phyloP scores from a whole-genome alignment of 2,113 vertebrate genomes.

The Furnarius figulus region DNA sequence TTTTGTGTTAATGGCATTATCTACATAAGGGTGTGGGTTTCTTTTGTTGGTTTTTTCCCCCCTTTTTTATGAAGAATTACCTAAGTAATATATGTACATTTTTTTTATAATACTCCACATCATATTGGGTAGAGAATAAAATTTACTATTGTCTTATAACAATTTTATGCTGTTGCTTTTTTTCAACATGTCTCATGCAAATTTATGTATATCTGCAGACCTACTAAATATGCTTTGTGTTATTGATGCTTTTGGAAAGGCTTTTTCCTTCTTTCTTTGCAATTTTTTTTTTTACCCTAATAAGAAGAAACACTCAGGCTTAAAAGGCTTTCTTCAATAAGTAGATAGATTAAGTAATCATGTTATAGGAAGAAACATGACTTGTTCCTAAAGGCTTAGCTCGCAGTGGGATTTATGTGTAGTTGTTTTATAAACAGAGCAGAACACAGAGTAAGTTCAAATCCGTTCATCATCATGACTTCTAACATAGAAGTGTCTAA shows the following conservation, averaged over 20 bases:
- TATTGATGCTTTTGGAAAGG: background rate
- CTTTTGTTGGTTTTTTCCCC: accelerated
- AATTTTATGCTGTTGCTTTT: background rate
- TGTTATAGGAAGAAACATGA: background rate
- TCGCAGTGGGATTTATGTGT: background rate
- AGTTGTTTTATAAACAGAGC: background rate
- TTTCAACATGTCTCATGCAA: background rate
- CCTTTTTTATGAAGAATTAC: background rate
- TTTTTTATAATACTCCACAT: background rate
- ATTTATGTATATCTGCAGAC: background rate
- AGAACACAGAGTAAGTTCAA: background rate
- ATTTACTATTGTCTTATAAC: background rate
- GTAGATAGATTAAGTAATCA: background rate
- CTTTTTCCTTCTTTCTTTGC: background rate
- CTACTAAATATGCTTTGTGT: background rate
- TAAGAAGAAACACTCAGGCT: background rate
- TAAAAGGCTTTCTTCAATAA: background rate
- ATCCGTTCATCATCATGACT: background rate
- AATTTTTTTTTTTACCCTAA: background rate
- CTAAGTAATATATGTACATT: background rate
- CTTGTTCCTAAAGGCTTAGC: accelerated
- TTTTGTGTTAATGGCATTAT: background rate
- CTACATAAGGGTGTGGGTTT: background rate
- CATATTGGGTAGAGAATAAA: background rate
- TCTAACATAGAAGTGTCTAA: background rate